Evolutionary conservation across 2,797 vertebrate genomes (phyloP).

Genomic region (Rhinoraja longicauda): DNA sequence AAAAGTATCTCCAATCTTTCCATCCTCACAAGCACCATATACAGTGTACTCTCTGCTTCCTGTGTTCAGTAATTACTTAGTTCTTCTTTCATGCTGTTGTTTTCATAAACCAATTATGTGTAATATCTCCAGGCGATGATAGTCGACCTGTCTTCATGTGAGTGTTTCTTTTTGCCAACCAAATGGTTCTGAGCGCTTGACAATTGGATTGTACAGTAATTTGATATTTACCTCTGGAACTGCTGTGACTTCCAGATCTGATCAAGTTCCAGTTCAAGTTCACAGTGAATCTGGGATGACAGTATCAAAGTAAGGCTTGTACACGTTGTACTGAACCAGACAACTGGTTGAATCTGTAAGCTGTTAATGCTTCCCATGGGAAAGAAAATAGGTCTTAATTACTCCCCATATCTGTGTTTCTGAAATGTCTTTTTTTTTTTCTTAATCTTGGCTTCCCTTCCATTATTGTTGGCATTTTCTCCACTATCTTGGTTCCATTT

Average conservation of each 20-base stretch:
- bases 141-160: slow-evolving; percentile 62
- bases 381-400: no score
- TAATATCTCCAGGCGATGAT: slow-evolving; percentile 74
- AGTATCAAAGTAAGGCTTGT: not conserved
- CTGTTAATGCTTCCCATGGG: not conserved
- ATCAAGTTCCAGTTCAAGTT: slow-evolving; percentile 8
- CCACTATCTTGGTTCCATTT: no score
- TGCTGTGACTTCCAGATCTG: slow-evolving; percentile 50
- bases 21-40: not conserved
- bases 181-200: slow-evolving; percentile 45
- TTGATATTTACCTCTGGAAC: slow-evolving; percentile 57
- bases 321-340: not conserved
- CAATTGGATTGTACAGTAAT: slow-evolving; percentile 64
- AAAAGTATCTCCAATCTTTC: not conserved
- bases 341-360: not conserved
- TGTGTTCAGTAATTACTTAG: slow-evolving; percentile 50
- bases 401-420: no score
- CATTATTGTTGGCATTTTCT: no score
- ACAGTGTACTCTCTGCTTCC: slow-evolving; percentile 45
- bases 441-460: no score
- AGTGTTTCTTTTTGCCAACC: slow-evolving; percentile 66
- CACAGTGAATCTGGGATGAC: not conserved
- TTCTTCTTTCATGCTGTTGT: slow-evolving; percentile 72
- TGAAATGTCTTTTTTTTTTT: no score
- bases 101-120: slow-evolving; percentile 65